Conservation (phyloP, 2,888 invertebrate genomes). For the Tetrapedia diversipes region DNA sequence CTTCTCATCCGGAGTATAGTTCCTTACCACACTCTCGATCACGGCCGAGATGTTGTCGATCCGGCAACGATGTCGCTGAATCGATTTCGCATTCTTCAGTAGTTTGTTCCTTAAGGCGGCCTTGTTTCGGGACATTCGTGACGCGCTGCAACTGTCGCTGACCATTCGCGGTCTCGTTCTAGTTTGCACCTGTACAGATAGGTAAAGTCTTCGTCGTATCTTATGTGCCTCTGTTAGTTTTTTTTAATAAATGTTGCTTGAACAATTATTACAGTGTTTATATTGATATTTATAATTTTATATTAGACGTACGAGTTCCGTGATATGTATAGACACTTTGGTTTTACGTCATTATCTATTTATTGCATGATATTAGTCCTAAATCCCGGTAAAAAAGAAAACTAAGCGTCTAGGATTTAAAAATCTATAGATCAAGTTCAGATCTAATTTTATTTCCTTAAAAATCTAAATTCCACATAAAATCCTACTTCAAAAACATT, state of each 20-base stretch:
- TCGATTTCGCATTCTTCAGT: constrained; percentile 80
- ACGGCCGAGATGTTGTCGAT: constrained; percentile 77
- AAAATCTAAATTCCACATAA: not conserved
- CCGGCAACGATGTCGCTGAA: constrained; percentile 77
- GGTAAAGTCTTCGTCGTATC: constrained; percentile 36
- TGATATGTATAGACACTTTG: too few species aligned
- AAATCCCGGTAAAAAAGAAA: too few species aligned
- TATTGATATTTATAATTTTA: too few species aligned
- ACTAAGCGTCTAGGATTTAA: too few species aligned
- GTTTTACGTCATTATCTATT: too few species aligned
- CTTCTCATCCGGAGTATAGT: constrained; percentile 39
- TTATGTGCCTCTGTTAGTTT: not conserved
- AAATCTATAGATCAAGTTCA: too few species aligned
- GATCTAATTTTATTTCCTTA: not conserved
- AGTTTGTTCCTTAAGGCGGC: constrained; percentile 79
- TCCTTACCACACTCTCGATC: constrained; percentile 76
- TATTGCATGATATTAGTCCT: too few species aligned
- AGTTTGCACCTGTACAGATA: constrained; percentile 74
- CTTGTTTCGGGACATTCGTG: constrained; percentile 74
- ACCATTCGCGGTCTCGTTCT: constrained; percentile 73
- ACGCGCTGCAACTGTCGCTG: constrained; percentile 69
- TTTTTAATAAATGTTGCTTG: too few species aligned
- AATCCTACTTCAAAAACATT: not conserved
- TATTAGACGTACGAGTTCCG: too few species aligned
- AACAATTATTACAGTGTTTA: too few species aligned